These are phyloP conservation scores for Trachelipus rathkii DNA, from an alignment of 1,140 invertebrate species.

Conservation along the genomic window DNA sequence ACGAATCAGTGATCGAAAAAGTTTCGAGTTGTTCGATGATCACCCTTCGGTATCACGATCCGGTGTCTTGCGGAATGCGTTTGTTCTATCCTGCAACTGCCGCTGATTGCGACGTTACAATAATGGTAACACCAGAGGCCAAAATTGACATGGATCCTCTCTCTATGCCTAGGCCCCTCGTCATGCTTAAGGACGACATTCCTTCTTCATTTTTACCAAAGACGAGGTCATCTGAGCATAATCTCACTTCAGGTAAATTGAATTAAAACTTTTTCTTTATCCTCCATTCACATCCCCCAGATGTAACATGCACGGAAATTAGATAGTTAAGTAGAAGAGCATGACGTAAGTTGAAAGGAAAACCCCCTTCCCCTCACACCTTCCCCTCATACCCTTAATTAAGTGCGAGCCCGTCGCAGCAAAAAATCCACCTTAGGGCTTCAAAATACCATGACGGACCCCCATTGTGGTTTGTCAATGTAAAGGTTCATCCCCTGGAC, in stretches of 20 bases:
- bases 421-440: too few relatives aligned
- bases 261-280: constrained; percentile 47
- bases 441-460: too few relatives aligned
- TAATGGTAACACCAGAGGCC: constrained; percentile 64
- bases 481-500: too few relatives aligned
- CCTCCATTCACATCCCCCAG: too few relatives aligned
- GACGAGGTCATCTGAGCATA: background rate
- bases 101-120: constrained; percentile 64
- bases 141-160: constrained; percentile 53
- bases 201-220: constrained; percentile 51
- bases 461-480: too few relatives aligned
- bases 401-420: too few relatives aligned
- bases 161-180: constrained; percentile 64
- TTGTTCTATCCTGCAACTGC: constrained; percentile 68
- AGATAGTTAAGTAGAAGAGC: too few relatives aligned
- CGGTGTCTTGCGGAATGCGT: constrained; percentile 62
- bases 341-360: too few relatives aligned
- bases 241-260: background rate
- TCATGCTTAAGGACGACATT: constrained; percentile 71
- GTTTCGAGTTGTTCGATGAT: constrained; percentile 43
- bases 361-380: too few relatives aligned
- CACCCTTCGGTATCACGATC: constrained; percentile 54
- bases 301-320: too few relatives aligned
- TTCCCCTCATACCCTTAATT: too few relatives aligned
- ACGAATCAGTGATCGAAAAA: constrained; percentile 16